Base-by-base conservation (phyloP, 2,888 invertebrate species). In the Megalurothrips usitatus region DNA sequence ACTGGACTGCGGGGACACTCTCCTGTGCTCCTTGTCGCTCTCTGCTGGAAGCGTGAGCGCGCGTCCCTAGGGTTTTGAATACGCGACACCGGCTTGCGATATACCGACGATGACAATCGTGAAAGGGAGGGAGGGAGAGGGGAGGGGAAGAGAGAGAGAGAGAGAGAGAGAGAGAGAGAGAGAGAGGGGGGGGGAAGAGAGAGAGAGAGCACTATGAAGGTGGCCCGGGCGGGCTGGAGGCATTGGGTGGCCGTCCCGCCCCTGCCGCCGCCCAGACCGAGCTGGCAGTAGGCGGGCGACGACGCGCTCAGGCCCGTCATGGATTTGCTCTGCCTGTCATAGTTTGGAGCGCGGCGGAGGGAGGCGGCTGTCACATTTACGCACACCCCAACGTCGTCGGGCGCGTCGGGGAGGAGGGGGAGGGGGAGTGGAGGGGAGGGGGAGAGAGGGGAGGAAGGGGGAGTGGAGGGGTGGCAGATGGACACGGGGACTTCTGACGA, bases 311-410 rank as follows among this genome's bases (percentile, higher is more conserved):
- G 14, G n/a, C 11, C 11, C 58, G 6, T 17, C 58, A 58, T 58
- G 58, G 58, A 58, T 58, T 58, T 58, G 58, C 58, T n/a, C n/a
- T 58, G 58, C 58, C 58, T 19, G 58, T 58, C 58, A 58, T 14
- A 58, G 19, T 58, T 58, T n/a, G 58, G 58, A 58, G 58, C 8
- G 52, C 8, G 52, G 2, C 17, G 58, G 58, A n/a, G 58, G 19
- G 58, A 4, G 58, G 58, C 14, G 58, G 17, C 58, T 58, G 58
- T 58, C 14, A 58, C 58, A 58, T 58, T 58, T 58, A 58, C 19
- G 58, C 58, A n/a, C 58, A 10, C 19, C 58, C 34, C 34, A 43
- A n/a, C 34, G 34, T 43, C 34, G 34, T 43, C 6, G 34, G 34
- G 6, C 34, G 3, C 34, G 34, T 12, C 10, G 52, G 52, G 19